Percentiles rank a stretch among this genome's conserved stretches.
These are phyloP conservation scores for Eupelmus urozonus DNA, from an alignment of 2,888 invertebrate species.

Conservation along the genomic window DNA sequence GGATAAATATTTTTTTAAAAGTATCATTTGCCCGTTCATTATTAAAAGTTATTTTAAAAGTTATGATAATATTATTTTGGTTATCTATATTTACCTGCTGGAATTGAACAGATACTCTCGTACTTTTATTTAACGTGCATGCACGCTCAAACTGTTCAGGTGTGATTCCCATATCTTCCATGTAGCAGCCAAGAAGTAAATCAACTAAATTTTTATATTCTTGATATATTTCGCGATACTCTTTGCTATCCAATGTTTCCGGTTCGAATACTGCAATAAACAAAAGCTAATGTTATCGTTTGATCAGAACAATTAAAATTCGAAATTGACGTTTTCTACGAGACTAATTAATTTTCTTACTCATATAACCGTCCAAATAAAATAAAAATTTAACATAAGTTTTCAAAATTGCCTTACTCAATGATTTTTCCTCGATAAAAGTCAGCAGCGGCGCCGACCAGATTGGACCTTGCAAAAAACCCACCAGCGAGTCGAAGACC, in stretches of 20 bases:
- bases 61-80: neutral
- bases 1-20: neutral
- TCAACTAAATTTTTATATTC: slow-evolving; percentile 95
- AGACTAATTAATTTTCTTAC: neutral
- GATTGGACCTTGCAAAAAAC: slow-evolving; percentile 93
- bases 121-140: slow-evolving; percentile 79
- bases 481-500: slow-evolving; percentile 95
- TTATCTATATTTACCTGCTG: slow-evolving; percentile 77
- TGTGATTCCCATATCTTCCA: slow-evolving; percentile 94
- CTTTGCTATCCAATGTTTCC: slow-evolving; percentile 84
- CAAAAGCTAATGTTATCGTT: neutral
- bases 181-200: slow-evolving; percentile 92
- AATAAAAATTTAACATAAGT: neutral
- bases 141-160: slow-evolving; percentile 92
- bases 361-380: too few relatives aligned
- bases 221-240: slow-evolving; percentile 88
- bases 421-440: slow-evolving; percentile 94
- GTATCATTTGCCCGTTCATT: too few relatives aligned
- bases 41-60: neutral
- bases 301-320: neutral
- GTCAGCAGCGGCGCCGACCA: slow-evolving; percentile 95
- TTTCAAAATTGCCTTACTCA: slow-evolving; percentile 81
- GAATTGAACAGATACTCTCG: slow-evolving; percentile 79
- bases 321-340: too few relatives aligned
- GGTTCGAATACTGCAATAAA: slow-evolving; percentile 90